Percentiles rank a stretch among this genome's conserved stretches.
phyloP scores from a whole-genome alignment of 2,888 invertebrate genomes.

The Pyrochroa serraticornis region DNA sequence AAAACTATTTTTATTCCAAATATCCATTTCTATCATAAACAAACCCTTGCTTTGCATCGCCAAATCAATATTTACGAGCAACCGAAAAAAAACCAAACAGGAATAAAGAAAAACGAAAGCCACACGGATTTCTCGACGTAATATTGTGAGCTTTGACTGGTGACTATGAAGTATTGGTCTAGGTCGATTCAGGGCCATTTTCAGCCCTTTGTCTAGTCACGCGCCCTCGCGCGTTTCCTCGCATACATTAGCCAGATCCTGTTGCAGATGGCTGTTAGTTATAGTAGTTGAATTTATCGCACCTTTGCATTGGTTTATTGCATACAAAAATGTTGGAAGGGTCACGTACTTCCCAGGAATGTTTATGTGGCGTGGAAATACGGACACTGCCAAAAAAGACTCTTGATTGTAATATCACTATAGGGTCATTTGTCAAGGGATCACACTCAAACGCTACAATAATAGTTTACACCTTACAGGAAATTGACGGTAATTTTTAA shows the following conservation, averaged over 20 bases:
- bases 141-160: slow-evolving; percentile 25
- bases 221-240: slow-evolving; percentile 28
- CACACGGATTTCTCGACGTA: slow-evolving; percentile 28
- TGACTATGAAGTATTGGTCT: slow-evolving; percentile 35
- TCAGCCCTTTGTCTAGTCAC: slow-evolving; percentile 30
- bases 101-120: slow-evolving; percentile 26
- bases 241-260: slow-evolving; percentile 33
- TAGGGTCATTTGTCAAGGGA: too few relatives aligned
- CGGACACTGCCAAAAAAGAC: not conserved
- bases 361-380: slow-evolving; percentile 8
- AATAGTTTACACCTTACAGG: too few relatives aligned
- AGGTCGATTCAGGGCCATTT: slow-evolving; percentile 33
- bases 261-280: slow-evolving; percentile 16
- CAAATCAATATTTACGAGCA: slow-evolving; percentile 10
- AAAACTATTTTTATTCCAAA: slow-evolving; percentile 4
- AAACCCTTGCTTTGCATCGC: not conserved
- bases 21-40: slow-evolving; percentile 12
- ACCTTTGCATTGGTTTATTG: slow-evolving; percentile 30
- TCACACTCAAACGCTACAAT: too few relatives aligned
- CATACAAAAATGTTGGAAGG: slow-evolving; percentile 17
- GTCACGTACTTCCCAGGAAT: slow-evolving; percentile 19
- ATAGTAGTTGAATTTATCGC: slow-evolving; percentile 22
- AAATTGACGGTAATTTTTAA: too few relatives aligned
- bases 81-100: slow-evolving; percentile 6
- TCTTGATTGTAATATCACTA: too few relatives aligned